These are phyloP conservation scores for Oscheius sp. DNA, from an alignment of 2,888 invertebrate genomes.

Conservation along the genomic window DNA sequence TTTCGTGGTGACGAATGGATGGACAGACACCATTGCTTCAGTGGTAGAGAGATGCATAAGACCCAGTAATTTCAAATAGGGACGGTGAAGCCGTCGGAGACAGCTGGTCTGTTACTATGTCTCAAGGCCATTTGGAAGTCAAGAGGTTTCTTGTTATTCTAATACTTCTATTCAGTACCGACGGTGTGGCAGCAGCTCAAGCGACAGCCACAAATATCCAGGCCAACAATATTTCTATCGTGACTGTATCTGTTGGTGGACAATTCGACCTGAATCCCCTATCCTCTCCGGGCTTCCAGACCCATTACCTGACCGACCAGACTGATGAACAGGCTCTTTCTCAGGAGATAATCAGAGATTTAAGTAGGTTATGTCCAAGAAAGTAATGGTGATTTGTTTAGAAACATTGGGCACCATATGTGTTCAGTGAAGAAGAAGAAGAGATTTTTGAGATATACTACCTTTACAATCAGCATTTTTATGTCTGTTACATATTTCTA, in stretches of 20 bases:
- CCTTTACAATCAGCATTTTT: too few species aligned
- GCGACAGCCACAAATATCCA: background rate
- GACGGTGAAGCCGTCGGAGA: too few species aligned
- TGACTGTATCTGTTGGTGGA: conserved; percentile 24
- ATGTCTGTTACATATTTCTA: too few species aligned
- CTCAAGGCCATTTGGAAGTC: too few species aligned
- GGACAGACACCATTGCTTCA: too few species aligned
- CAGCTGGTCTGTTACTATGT: too few species aligned
- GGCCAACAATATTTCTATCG: background rate
- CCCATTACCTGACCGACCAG: background rate
- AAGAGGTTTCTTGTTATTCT: too few species aligned
- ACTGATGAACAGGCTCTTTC: conserved; percentile 9
- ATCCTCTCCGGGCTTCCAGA: background rate
- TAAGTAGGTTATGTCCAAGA: background rate
- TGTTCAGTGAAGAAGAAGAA: background rate
- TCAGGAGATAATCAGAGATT: conserved; percentile 10
- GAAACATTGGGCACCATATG: background rate
- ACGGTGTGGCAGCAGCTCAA: conserved; percentile 3
- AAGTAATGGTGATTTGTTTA: background rate
- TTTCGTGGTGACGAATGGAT: too few species aligned
- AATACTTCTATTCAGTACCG: background rate
- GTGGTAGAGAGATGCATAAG: too few species aligned
- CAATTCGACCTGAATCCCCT: background rate
- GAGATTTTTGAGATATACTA: too few species aligned
- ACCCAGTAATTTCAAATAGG: too few species aligned